These are phyloP conservation scores for Notamacropus eugenii DNA, from an alignment of 2,797 vertebrate genomes.

Conservation along the genomic window DNA sequence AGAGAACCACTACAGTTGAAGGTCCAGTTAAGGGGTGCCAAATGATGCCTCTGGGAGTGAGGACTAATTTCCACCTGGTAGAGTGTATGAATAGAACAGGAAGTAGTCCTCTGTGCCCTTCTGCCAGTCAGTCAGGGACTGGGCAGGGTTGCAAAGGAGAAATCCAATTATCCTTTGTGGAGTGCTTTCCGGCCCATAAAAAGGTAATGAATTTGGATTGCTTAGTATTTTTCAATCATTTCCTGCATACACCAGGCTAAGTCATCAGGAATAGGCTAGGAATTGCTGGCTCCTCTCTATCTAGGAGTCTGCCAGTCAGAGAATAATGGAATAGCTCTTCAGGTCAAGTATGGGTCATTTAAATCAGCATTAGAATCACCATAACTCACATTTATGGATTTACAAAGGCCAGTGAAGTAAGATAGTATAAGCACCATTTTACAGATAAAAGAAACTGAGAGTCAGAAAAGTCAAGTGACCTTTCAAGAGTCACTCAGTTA, in stretches of 20 bases:
- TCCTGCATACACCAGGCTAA: slow-evolving; percentile 37
- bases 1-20: background rate
- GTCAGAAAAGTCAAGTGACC: background rate
- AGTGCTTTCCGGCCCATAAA: slow-evolving; percentile 58
- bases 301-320: slow-evolving; percentile 11
- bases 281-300: background rate
- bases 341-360: background rate
- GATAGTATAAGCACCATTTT: background rate
- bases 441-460: background rate
- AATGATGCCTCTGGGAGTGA: background rate
- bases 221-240: slow-evolving; percentile 49
- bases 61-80: background rate
- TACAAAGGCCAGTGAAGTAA: background rate
- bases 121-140: slow-evolving; percentile 29
- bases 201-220: slow-evolving; percentile 55
- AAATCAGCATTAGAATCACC: background rate
- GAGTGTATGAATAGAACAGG: slow-evolving; percentile 2
- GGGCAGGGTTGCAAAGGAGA: slow-evolving; percentile 18
- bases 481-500: background rate
- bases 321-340: background rate
- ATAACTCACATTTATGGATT: background rate
- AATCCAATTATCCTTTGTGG: slow-evolving; percentile 50
- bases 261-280: background rate
- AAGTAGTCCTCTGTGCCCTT: background rate
- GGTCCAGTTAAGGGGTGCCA: background rate